Evolutionary conservation across 2,113 vertebrate species (phyloP).

Genomic region (Dipodomys merriami): DNA sequence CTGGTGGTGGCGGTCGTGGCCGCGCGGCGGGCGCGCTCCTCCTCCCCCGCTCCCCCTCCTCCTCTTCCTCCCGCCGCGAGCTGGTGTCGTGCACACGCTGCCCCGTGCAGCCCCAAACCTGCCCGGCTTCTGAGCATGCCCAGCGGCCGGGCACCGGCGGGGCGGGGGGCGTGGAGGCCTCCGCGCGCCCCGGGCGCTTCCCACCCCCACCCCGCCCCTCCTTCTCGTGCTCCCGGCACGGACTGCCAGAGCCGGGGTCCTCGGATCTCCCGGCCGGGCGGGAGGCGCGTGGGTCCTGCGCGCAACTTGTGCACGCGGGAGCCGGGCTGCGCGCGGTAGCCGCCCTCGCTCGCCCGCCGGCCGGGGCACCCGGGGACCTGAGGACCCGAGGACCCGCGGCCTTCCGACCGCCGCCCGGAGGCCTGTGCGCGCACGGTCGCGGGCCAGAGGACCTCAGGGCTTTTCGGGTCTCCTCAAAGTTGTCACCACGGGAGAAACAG

Average conservation of each 20-base stretch:
- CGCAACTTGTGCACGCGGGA: neutral
- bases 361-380: too few relatives aligned
- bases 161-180: neutral
- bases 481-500: neutral
- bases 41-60: neutral
- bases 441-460: neutral
- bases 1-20: slow-evolving; percentile 71
- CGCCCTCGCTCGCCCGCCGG: too few relatives aligned
- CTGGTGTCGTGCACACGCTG: neutral
- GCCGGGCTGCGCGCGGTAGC: too few relatives aligned
- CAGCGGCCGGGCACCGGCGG: neutral
- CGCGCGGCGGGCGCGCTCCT: slow-evolving; percentile 38
- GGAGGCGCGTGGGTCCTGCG: neutral
- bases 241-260: too few relatives aligned
- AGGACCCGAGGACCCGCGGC: too few relatives aligned
- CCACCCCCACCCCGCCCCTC: too few relatives aligned
- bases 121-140: slow-evolving; percentile 75
- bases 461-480: neutral
- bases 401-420: too few relatives aligned
- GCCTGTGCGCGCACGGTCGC: too few relatives aligned
- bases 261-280: too few relatives aligned
- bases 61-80: neutral
- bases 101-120: slow-evolving; percentile 7
- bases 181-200: accelerated
- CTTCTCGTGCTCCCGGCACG: too few relatives aligned